Evolutionary conservation across 2,113 vertebrate genomes (phyloP), one percentile per base, ranked within the genome.

Genomic region (Paradisaea rubra): DNA sequence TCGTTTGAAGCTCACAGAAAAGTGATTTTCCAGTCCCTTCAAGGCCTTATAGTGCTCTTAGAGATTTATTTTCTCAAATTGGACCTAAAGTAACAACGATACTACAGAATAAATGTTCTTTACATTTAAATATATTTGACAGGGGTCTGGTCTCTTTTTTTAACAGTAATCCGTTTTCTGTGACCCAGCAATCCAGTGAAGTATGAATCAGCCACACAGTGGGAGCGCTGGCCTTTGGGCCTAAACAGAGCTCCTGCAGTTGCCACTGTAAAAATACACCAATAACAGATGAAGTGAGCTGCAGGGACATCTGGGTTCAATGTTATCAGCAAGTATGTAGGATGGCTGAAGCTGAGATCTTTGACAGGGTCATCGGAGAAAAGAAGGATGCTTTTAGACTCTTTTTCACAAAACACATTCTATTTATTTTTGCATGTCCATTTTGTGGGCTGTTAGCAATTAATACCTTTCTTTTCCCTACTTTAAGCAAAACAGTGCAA

Each of bases 61-160:
- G 53, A 95, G 59, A 83, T 80, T 81, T 94, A 65, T 69, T 94
- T 89, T 83, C 35, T 94, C 68, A 83, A 88, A 74, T 17, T 65
- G 54, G 63, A 91, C 42, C 25, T 41, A 79, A 93, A 91, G 42
- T 56, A 88, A 91, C 52, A 59, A 31, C 74, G 50, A 76, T 60
- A 88, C 37, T 88, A 60, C 45, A 95, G 86, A 95, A 82, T 35
- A 95, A 92, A 94, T 70, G 25, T 81, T 91, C 35, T 81, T 87
- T 81, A 63, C 18, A 63, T 93, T 96, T 94, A 91, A 94, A 91
- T 52, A 28, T 73, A 90, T 87, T 91, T 89, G 86, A 89, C 57
- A 73, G 0, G 15, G 65, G 15, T 52, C 59, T 94, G 79, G 16
- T 81, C 35, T 93, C 57, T 80, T 86, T 66, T 78, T 86, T 52